Base-by-base conservation (phyloP, 2,797 vertebrate genomes). In the Pampus argenteus region DNA sequence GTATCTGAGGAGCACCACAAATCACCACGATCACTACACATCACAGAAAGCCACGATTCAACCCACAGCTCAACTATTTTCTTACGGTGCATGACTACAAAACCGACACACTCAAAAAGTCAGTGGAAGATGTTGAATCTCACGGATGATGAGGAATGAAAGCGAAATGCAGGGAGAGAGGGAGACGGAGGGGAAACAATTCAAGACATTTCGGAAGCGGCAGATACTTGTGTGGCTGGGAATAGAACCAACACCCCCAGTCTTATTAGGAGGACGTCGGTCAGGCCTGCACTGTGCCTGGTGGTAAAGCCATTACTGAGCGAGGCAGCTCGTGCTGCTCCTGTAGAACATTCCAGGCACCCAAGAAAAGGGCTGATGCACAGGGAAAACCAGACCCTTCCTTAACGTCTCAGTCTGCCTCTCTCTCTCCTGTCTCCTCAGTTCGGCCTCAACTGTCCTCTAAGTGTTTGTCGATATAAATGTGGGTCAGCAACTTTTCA, bases 1-100 rank as follows among this genome's bases (percentile, higher is more conserved):
- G 97, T 95, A 83, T 98, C 98, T 99, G 91, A 84, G 85, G 80
- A 89, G 69, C 57, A 75, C 84, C 89, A 84, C 86, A 90, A 87
- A 89, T 84, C 87, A 89, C 67, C 62, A 82, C 57, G 86, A 81
- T 91, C 82, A 88, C 49, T 31, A 85, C 73, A 88, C 72, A 80
- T 79, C 78, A 85, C 74, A 84, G 73, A 80, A 50, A 65, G 48
- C 67, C 71, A 66, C 17, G 56, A 71, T 67, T 81, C 64, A 79
- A 73, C 70, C 85, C 80, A 47, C 73, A 78, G 60, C 83, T 64
- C 56, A 68, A 64, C 58, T 76, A 65, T 78, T 86, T 86, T 86
- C 70, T 84, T 76, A 65, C 79, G 73, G 66, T 61, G 72, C 56
- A 48, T 78, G 77, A 68, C 63, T 78, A 77, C 62, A 47, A 78